Base-by-base conservation (phyloP, 2,797 vertebrate genomes). In the Sebastes matsubarae region DNA sequence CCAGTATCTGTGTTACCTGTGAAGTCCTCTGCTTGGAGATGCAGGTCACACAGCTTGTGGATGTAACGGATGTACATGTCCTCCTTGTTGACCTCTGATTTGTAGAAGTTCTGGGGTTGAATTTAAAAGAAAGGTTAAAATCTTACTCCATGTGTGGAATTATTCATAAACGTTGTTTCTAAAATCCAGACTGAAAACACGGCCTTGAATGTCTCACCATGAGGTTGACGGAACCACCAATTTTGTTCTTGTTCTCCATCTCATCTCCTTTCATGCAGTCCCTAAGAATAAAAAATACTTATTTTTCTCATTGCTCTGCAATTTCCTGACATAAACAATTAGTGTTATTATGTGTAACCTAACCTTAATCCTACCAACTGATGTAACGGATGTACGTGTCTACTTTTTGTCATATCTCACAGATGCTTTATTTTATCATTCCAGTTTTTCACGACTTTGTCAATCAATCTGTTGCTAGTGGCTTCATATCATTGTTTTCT, bases 51-150 rank as follows among this genome's bases (percentile, higher is more conserved):
- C 79, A 99, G 96, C 90, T 99, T 99, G 94, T 99, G 99, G 87
- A 99, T 99, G 55, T 99, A 99, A 79, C 98, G 97, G 89, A 99
- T 99, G 88, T 99, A 99, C 98, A 99, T 99, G 93, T 99, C 99
- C 81, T 99, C 99, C 84, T 99, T 99, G 93, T 99, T 99, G 65
- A 99, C 97, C 90, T 99, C 99, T 0, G 98, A 99, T 89, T 99
- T 99, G 93, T 99, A 99, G 90, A 99, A 99, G 86, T 99, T 99
- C 99, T 99, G 89, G 27, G 22, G 52, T 80, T 80, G 12, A 70
- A 90, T 67, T 24, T 73, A 76, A 64, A 16, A 36, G 25, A 42
- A 14, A 1, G 1, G 5, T 84, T 10, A 63, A 57, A 70, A 57
- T 34, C 3, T 7, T 14, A 34, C 12, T 57, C 10, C 1, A 22